phyloP scores from a whole-genome alignment of 2,888 invertebrate genomes.

The Leptopilina syphax region DNA sequence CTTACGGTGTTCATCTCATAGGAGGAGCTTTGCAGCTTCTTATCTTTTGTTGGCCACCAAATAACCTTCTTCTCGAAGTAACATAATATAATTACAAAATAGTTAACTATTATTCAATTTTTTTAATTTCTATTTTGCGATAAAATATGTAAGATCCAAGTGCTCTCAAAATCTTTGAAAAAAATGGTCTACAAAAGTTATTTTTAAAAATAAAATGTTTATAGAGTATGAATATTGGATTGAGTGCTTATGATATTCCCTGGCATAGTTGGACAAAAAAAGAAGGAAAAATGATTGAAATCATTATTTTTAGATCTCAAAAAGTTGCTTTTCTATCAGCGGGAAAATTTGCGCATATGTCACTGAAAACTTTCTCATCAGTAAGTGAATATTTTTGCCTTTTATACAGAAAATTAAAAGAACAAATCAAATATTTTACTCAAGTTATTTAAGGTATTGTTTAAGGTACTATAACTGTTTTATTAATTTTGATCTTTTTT shows the following conservation, averaged over 20 bases:
- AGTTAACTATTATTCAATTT: too few relatives aligned
- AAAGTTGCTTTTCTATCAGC: conserved; percentile 36
- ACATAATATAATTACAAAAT: background rate
- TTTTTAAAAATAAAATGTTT: background rate
- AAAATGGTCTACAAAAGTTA: too few relatives aligned
- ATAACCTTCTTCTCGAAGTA: conserved; percentile 24
- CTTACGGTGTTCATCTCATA: conserved; percentile 42
- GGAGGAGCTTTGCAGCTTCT: conserved; percentile 47
- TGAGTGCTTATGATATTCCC: background rate
- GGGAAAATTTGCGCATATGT: conserved; percentile 50
- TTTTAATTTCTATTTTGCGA: too few relatives aligned
- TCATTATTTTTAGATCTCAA: background rate
- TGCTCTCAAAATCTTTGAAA: too few relatives aligned
- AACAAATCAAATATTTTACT: too few relatives aligned
- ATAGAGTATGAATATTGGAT: background rate
- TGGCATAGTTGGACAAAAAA: background rate
- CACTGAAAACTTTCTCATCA: conserved; percentile 51
- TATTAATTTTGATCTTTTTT: too few relatives aligned
- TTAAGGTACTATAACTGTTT: too few relatives aligned
- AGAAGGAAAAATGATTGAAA: background rate
- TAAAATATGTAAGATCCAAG: too few relatives aligned
- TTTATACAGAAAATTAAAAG: too few relatives aligned
- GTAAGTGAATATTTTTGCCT: conserved; percentile 39
- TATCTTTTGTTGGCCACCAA: conserved; percentile 54
- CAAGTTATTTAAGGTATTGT: too few relatives aligned